Percentiles rank a stretch among this genome's conserved stretches.
Evolutionary conservation across 2,113 vertebrate species (phyloP).

Genomic region (Salvelinus fontinalis): DNA sequence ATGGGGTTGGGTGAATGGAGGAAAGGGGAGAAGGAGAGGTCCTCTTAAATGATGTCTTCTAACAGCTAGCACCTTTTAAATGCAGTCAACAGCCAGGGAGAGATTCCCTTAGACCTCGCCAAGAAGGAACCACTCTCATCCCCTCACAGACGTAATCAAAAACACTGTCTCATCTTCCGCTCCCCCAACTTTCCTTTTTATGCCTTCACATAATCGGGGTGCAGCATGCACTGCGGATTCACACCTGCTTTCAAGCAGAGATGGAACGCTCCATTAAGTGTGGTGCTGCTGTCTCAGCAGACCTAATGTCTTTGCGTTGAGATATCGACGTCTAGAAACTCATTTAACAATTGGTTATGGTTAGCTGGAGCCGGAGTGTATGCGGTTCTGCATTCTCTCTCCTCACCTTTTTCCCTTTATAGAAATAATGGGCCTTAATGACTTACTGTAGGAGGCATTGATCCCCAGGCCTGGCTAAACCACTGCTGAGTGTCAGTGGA

Average conservation of each 20-base stretch:
- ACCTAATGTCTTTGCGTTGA: constrained; percentile 21
- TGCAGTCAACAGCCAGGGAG: constrained; percentile 6
- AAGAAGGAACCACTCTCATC: constrained; percentile 38
- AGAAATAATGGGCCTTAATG: constrained; percentile 63
- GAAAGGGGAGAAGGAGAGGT: constrained; percentile 6
- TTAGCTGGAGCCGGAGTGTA: constrained; percentile 26
- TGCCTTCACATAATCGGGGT: neutral
- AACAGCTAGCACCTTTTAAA: constrained; percentile 39
- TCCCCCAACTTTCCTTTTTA: neutral
- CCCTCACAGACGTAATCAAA: constrained; percentile 30
- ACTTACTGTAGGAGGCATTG: constrained; percentile 47
- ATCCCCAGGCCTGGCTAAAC: constrained; percentile 40
- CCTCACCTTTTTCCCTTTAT: constrained; percentile 44
- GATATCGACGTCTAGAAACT: constrained; percentile 47
- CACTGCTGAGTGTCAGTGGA: constrained; percentile 33
- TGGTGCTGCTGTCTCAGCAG: constrained; percentile 37
- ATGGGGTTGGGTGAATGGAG: constrained; percentile 35
- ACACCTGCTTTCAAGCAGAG: constrained; percentile 27
- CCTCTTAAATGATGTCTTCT: constrained; percentile 22
- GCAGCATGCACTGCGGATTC: constrained; percentile 1
- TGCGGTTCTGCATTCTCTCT: constrained; percentile 35
- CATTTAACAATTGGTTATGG: constrained; percentile 40
- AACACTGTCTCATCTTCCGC: constrained; percentile 24
- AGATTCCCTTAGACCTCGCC: constrained; percentile 10
- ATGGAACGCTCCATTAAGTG: constrained; percentile 27